Evolutionary conservation across 1,140 invertebrate genomes (phyloP).

Genomic region (Musca vetustissima): DNA sequence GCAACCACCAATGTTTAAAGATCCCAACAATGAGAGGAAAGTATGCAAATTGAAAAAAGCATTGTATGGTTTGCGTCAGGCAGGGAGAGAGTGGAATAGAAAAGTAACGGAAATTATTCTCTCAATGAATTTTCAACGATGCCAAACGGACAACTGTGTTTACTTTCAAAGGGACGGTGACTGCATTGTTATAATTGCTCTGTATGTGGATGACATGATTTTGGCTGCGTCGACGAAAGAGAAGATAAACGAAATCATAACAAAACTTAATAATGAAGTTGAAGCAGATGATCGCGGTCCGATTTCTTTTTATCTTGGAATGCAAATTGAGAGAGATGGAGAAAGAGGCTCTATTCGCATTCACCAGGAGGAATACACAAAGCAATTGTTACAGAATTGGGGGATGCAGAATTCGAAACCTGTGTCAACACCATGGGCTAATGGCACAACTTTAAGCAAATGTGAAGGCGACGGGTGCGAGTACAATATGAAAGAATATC

Average conservation of each 20-base stretch:
- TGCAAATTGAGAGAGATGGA: background rate
- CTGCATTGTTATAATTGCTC: background rate
- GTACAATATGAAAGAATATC: background rate
- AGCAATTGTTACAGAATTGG: background rate
- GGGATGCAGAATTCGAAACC: background rate
- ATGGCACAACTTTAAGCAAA: slow-evolving; percentile 16
- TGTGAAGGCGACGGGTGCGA: background rate
- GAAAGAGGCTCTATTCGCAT: background rate
- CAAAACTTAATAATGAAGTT: background rate
- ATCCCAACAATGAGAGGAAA: background rate
- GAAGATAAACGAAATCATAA: background rate
- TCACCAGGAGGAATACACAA: background rate
- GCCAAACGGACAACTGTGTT: slow-evolving; percentile 29
- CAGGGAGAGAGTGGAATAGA: slow-evolving; percentile 22
- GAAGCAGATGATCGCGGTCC: background rate
- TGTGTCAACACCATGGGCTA: slow-evolving; percentile 19
- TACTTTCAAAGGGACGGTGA: background rate
- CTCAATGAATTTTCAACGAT: slow-evolving; percentile 19
- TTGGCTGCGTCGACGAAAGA: background rate
- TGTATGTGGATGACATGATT: slow-evolving; percentile 5
- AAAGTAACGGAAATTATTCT: background rate
- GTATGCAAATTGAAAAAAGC: slow-evolving; percentile 5
- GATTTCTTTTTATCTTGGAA: background rate
- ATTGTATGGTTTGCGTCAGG: slow-evolving; percentile 47
- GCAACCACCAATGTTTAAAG: slow-evolving; percentile 44